Evolutionary conservation across 1,140 invertebrate genomes (phyloP).

Genomic region (Heliconius hermathena): DNA sequence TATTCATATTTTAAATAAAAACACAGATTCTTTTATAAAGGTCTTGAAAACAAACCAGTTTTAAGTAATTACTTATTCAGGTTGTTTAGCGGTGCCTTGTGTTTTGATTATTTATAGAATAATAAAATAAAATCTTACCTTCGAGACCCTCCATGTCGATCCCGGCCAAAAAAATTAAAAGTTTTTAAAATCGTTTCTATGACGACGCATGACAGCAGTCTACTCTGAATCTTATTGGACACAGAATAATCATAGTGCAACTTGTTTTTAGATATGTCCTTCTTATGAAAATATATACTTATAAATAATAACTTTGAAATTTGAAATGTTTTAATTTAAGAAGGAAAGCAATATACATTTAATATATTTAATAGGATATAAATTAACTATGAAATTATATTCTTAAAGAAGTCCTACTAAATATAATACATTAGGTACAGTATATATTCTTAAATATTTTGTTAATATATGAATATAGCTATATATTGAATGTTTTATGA

Average conservation of each 20-base stretch:
- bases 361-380: no score
- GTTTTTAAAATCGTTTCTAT: conserved; percentile 80
- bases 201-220: conserved; percentile 78
- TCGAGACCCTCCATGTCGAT: conserved; percentile 75
- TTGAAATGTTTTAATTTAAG: background rate
- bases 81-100: background rate
- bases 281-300: conserved; percentile 4
- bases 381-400: no score
- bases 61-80: background rate
- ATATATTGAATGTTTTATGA: no score
- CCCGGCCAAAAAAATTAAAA: conserved; percentile 74
- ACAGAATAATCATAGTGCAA: conserved; percentile 32
- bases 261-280: conserved; percentile 9
- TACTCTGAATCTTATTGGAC: conserved; percentile 58
- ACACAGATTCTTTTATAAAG: conserved; percentile 36
- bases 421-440: no score
- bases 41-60: conserved; percentile 57
- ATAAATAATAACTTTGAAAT: background rate
- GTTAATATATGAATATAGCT: no score
- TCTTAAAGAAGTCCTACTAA: no score
- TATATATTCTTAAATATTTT: no score
- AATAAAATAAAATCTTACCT: conserved; percentile 63
- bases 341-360: no score
- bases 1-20: background rate
- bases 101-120: conserved; percentile 27